Base-by-base conservation (phyloP, 2,888 invertebrate species). In the Cerastoderma edule region DNA sequence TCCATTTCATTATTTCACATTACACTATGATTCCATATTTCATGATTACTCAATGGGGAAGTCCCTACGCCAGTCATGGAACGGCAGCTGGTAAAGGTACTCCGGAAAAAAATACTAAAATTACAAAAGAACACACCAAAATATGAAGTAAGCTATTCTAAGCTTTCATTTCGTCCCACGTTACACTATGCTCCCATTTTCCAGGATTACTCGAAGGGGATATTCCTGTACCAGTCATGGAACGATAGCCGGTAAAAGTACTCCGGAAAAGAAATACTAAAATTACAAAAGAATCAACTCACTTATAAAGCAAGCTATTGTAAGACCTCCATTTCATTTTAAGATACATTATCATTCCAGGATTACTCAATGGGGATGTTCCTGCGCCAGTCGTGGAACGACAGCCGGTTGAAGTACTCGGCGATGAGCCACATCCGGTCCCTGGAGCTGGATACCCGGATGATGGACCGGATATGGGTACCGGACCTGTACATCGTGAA, bases 401-500 rank as follows among this genome's bases (percentile, higher is more conserved):
- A 89, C 39, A 67, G 78, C 13, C 71, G 89, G 24, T 80, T 89
- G 4, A 65, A 60, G 28, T 88, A 85, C 66, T 66, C 73, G 0
- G 72, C 80, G 33, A 39, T 76, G 27, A 81, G 75, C 16, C 77
- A 79, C 33, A 70, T 87, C 13, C 72, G 81, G 35, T 83, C 84
- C 32, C 78, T 90, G 27, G 89, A 89, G 72, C 80, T 90, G 56
- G 90, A 90, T 78, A 79, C 85, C 0, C 84, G 87, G 48, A 72
- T 87, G 30, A 90, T 90, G 83, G 76, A 81, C 44, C 69, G 71
- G 4, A 81, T 90, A 5, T 91, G 91, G 91, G 88, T 90, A 19
- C 91, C 91, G 5, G 91, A 90, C 64, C 80, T 90, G 28, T 89
- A 88, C 75, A 89, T 91, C 66, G 75, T 87, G 30, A 91, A 91